Percentiles rank a stretch among this genome's conserved stretches.
Evolutionary conservation across 2,888 invertebrate species (phyloP).

Genomic region (Lysandra coridon): DNA sequence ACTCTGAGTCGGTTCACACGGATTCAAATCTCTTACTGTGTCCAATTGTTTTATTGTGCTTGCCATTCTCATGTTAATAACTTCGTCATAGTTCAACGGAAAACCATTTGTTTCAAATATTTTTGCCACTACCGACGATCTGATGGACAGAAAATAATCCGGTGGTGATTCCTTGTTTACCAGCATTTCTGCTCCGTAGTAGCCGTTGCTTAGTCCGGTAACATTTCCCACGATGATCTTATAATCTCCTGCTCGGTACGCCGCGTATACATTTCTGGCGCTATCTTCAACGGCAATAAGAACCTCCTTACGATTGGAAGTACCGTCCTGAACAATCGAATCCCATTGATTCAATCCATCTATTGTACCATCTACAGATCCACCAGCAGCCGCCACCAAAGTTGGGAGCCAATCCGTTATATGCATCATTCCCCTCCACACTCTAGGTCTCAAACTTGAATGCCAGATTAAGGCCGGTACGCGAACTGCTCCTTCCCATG

Average conservation of each 20-base stretch:
- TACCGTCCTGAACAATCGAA: slow-evolving; percentile 72
- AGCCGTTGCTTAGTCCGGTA: slow-evolving; percentile 60
- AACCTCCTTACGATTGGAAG: slow-evolving; percentile 77
- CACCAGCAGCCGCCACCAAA: slow-evolving; percentile 69
- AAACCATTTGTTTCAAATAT: slow-evolving; percentile 58
- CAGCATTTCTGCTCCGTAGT: slow-evolving; percentile 63
- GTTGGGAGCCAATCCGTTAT: slow-evolving; percentile 93
- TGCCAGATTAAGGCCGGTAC: slow-evolving; percentile 88
- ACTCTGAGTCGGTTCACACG: slow-evolving; percentile 65
- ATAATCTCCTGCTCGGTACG: slow-evolving; percentile 81
- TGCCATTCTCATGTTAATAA: slow-evolving; percentile 54
- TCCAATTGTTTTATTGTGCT: slow-evolving; percentile 61
- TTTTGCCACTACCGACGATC: slow-evolving; percentile 55
- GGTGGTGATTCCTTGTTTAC: slow-evolving; percentile 55
- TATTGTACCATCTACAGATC: slow-evolving; percentile 59
- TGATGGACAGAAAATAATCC: slow-evolving; percentile 58
- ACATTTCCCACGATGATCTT: slow-evolving; percentile 82
- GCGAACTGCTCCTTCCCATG: slow-evolving; percentile 93
- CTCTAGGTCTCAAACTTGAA: slow-evolving; percentile 80
- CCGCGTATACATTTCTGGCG: slow-evolving; percentile 72
- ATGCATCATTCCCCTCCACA: slow-evolving; percentile 84
- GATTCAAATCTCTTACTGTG: slow-evolving; percentile 53
- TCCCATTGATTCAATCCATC: slow-evolving; percentile 87
- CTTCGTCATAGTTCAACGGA: slow-evolving; percentile 54
- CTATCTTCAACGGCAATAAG: slow-evolving; percentile 81